Evolutionary conservation across 2,797 vertebrate species (phyloP), one percentile per base, ranked within the genome.

Genomic region (Pitangus sulphuratus): DNA sequence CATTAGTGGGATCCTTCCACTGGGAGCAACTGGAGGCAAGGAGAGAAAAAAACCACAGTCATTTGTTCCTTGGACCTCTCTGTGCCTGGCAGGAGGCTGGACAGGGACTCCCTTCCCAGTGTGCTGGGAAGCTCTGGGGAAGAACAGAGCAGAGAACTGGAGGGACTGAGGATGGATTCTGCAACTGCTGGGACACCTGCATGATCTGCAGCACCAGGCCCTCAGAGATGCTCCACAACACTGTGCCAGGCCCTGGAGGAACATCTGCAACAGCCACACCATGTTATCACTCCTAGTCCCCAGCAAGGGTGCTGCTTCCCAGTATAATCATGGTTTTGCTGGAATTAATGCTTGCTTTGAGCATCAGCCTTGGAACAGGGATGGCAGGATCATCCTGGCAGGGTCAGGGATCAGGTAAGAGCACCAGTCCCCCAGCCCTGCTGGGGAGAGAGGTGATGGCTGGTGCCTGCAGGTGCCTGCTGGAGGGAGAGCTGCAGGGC

Each of bases 351-450:
- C 7, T 37, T 3, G 0, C 22, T 16, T 30, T 37, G 56, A 83
- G 76, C 39, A 16, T 31, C 33, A 25, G 22, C 7, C 48, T 56
- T 15, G 48, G 24, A 56, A 33, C 7, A 14, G 0, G 2, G 24
- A 39, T 6, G 18, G 25, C 22, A 37, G 78, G 33, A 9, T 5
- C 42, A n/a, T 14, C 75, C 70, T 20, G 12, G 50, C 33, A 20
- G 77, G 35, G 33, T 11, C 31, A 24, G 60, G 33, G 71, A 3
- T 22, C 2, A 0, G 3, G 19, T 22, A 1, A 37, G 12, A 8
- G 30, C 44, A 18, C 24, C 14, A 5, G 2, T 1, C 3, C 11
- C 30, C 11, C 4, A 15, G 0, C 2, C 5, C 54, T 8, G 5
- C 0, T 7, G 24, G 71, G 65, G 4, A 33, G 2, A 33, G 26